Evolutionary conservation across 2,888 invertebrate genomes (phyloP), one percentile per base, ranked within the genome.

Genomic region (Molorchus minor): DNA sequence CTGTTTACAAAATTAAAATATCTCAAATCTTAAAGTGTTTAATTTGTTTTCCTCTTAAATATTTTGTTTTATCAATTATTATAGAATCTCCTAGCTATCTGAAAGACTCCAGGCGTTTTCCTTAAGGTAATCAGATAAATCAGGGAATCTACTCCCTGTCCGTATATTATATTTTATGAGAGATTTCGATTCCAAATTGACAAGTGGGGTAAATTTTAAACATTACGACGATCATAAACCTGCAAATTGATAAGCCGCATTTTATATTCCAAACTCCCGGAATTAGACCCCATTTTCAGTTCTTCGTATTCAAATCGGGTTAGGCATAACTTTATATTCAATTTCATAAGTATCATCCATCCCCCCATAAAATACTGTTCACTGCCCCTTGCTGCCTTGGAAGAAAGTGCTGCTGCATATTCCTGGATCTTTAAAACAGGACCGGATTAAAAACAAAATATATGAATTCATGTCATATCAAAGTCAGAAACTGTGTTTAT

Each of bases 301-400:
- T 67, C 68, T 75, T 74, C 69, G 74, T 73, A 76, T 76, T 76
- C 75, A 75, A 76, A 75, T 74, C 73, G 70, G 66, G 75, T 71
- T 69, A 71, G 72, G 70, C 72, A 72, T 75, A 75, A 77, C 74
- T 76, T 73, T 74, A 76, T 74, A 75, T 75, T 76, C 75, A 74
- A 75, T 74, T 73, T 75, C 74, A 68, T 49, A 49, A 49, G 49
- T 49, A 49, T 49, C 49, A 25, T 21, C 38, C n/a, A 25, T 25
- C 38, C 25, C n/a, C 38, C 38, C 38, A 38, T 49, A 49, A 49
- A 49, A 38, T 38, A 49, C 38, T 7, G 13, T 15, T 21, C 17
- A 38, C 49, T 36, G 29, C 12, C n/a, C n/a, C 49, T 49, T 38
- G 13, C 30, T 49, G 21, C 36, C 38, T 25, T 10, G 25, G 49